These are phyloP conservation scores for Cynaeus angustus DNA, from an alignment of 2,888 invertebrate species.

Conservation along the genomic window DNA sequence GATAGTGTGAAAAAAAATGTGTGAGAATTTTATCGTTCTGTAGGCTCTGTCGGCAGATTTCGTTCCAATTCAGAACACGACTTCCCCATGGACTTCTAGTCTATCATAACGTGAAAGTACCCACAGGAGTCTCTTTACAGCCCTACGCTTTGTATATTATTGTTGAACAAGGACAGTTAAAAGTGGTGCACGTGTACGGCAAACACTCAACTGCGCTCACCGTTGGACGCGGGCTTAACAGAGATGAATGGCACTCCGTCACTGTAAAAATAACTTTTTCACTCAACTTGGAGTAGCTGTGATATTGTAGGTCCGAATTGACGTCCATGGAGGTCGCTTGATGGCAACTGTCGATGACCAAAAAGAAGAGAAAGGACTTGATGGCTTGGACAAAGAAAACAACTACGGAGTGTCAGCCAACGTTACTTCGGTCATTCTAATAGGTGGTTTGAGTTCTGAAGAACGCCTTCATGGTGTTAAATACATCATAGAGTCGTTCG, in stretches of 20 bases:
- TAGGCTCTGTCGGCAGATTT: constrained; percentile 90
- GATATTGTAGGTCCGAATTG: constrained; percentile 79
- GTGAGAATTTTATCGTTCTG: constrained; percentile 56
- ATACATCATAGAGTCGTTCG: constrained; percentile 94
- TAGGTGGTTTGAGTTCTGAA: constrained; percentile 92
- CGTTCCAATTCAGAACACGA: constrained; percentile 90
- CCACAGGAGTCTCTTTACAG: constrained; percentile 83
- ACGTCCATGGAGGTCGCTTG: constrained; percentile 88
- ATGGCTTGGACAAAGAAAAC: constrained; percentile 87
- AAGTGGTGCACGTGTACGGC: constrained; percentile 93
- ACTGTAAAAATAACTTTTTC: constrained; percentile 72
- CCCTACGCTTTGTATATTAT: constrained; percentile 94
- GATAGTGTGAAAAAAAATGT: too few relatives aligned
- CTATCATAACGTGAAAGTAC: constrained; percentile 93
- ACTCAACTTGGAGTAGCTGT: constrained; percentile 16
- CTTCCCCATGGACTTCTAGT: constrained; percentile 91
- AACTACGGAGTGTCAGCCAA: constrained; percentile 92
- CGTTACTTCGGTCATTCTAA: constrained; percentile 89
- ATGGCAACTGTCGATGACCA: constrained; percentile 90
- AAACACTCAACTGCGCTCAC: constrained; percentile 89
- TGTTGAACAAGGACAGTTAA: constrained; percentile 92
- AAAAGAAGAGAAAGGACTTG: constrained; percentile 86
- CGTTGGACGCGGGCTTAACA: constrained; percentile 90
- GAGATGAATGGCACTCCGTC: constrained; percentile 93
- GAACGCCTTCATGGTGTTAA: constrained; percentile 92